Percentiles rank a stretch among this genome's conserved stretches.
These are phyloP conservation scores for Eidolon helvum DNA, from an alignment of 2,113 vertebrate genomes.

Conservation along the genomic window DNA sequence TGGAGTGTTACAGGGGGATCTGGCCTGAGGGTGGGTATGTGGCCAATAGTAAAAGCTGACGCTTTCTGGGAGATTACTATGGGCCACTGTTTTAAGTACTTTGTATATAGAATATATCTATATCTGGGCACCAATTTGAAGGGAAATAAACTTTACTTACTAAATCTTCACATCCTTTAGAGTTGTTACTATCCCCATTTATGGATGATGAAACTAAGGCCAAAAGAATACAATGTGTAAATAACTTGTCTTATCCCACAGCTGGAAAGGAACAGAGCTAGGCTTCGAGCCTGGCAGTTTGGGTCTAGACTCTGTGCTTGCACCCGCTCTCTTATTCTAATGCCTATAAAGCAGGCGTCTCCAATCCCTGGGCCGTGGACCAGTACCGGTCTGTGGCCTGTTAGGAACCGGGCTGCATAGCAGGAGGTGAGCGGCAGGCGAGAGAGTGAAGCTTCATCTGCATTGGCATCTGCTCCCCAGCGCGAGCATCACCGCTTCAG, in stretches of 20 bases:
- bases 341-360: too few relatives aligned
- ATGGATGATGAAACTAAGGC: background rate
- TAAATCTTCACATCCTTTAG: background rate
- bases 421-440: too few relatives aligned
- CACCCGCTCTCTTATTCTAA: background rate
- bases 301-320: background rate
- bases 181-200: background rate
- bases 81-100: background rate
- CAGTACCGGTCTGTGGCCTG: too few relatives aligned
- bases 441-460: too few relatives aligned
- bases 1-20: background rate
- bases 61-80: background rate
- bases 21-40: background rate
- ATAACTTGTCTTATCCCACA: background rate
- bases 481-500: too few relatives aligned
- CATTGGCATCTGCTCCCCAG: too few relatives aligned
- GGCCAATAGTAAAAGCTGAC: background rate
- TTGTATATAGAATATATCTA: background rate
- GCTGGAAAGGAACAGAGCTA: background rate
- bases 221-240: background rate
- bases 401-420: too few relatives aligned
- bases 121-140: background rate
- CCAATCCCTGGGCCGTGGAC: too few relatives aligned
- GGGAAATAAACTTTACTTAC: background rate
- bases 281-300: background rate